These are phyloP conservation scores for Euzetes globulus DNA, from an alignment of 2,888 invertebrate species.

Conservation along the genomic window DNA sequence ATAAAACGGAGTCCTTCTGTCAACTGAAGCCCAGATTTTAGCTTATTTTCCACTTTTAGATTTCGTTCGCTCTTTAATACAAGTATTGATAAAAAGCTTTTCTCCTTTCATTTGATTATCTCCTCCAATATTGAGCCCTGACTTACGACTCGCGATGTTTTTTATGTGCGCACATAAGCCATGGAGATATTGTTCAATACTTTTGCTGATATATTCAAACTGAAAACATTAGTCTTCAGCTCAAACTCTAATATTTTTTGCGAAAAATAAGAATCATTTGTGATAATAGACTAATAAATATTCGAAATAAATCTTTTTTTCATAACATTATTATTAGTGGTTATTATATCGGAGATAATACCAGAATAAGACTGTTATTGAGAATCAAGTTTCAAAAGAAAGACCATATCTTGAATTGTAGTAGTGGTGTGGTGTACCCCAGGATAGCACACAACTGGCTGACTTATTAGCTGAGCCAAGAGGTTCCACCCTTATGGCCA, in stretches of 20 bases:
- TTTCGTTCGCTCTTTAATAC: neutral
- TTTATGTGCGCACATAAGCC: neutral
- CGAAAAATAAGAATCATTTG: too few relatives aligned
- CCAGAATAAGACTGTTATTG: too few relatives aligned
- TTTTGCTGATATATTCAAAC: neutral
- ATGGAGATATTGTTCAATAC: neutral
- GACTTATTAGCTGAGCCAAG: slow-evolving; percentile 16
- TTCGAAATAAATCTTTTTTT: too few relatives aligned
- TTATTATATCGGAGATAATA: too few relatives aligned
- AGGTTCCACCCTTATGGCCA: neutral
- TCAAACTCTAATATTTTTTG: too few relatives aligned
- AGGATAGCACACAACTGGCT: slow-evolving; percentile 17
- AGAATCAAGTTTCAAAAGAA: too few relatives aligned
- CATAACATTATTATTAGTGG: too few relatives aligned
- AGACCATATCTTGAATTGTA: too few relatives aligned
- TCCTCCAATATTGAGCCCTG: neutral
- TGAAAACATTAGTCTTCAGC: neutral
- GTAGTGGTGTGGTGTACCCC: slow-evolving; percentile 9
- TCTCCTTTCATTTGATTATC: neutral
- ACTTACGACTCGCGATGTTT: neutral
- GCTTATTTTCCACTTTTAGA: neutral
- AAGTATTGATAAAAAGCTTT: neutral
- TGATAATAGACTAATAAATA: too few relatives aligned
- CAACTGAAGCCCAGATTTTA: neutral
- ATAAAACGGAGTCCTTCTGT: neutral